Evolutionary conservation across 1,140 invertebrate genomes (phyloP).

Genomic region (Caerostris extrusa): DNA sequence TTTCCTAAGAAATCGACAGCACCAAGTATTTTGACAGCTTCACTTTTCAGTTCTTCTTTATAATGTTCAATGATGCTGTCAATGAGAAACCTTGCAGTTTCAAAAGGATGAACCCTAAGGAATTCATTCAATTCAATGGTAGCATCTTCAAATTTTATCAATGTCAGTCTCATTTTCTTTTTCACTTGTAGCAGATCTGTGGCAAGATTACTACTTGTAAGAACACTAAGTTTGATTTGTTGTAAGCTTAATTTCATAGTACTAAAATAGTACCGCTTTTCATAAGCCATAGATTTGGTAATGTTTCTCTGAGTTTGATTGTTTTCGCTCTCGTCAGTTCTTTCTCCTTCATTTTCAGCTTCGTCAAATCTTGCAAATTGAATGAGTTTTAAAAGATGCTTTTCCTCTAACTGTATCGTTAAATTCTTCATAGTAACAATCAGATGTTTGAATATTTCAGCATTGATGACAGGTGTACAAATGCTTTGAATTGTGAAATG

Average conservation of each 20-base stretch:
- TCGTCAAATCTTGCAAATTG: conserved; percentile 84
- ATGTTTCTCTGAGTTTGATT: conserved; percentile 71
- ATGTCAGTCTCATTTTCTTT: conserved; percentile 90
- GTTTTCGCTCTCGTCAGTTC: conserved; percentile 84
- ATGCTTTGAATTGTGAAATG: conserved; percentile 83
- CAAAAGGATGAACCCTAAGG: conserved; percentile 91
- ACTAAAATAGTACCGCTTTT: conserved; percentile 78
- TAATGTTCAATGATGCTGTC: conserved; percentile 90
- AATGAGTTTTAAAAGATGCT: conserved; percentile 91
- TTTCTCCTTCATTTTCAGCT: conserved; percentile 82
- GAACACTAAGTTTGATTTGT: conserved; percentile 90
- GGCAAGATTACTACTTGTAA: conserved; percentile 91
- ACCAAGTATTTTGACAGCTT: conserved; percentile 96
- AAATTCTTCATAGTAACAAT: conserved; percentile 91
- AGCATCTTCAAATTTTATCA: conserved; percentile 98
- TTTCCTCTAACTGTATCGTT: conserved; percentile 92
- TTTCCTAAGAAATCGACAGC: conserved; percentile 99
- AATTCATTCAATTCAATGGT: conserved; percentile 95
- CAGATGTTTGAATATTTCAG: conserved; percentile 90
- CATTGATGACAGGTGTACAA: conserved; percentile 88
- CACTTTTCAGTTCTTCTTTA: conserved; percentile 94
- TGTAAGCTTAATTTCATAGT: conserved; percentile 78
- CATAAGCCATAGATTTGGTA: conserved; percentile 63
- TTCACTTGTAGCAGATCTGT: conserved; percentile 90
- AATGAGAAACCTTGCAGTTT: conserved; percentile 91